Base-by-base conservation (phyloP, 1,140 invertebrate species). In the Vanessa atalanta region DNA sequence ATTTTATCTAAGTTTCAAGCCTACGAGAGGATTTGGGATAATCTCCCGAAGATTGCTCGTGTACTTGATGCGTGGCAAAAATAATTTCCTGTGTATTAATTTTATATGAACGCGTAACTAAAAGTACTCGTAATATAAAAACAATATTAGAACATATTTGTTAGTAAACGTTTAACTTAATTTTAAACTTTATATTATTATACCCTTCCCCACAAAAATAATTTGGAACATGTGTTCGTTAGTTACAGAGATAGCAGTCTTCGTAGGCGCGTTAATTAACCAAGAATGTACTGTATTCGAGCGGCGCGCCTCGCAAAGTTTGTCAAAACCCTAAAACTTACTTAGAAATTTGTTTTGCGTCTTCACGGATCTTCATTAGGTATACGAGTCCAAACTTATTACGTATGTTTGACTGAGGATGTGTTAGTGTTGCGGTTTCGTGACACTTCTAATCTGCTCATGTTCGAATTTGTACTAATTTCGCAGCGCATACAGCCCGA, bases 401-500 rank as follows among this genome's bases (percentile, higher is more conserved):
- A 86, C 76, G 82, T 85, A 83, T 89, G 86, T 88, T 86, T 87
- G 82, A 84, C 80, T 82, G 75, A 37, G 65, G 50, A 23, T 15
- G 75, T 81, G 85, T 87, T 88, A 87, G 85, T 86, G 82, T 75
- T 85, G 86, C 81, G 85, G 85, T 88, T 66, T 60, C 78, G 79
- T 75, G 81, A 80, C 79, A 73, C 81, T 79, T 74, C 79, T 84
- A 87, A 88, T 85, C 86, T 61, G 80, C 78, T 81, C 65, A 80
- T 81, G 79, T 88, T 88, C 83, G 84, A 85, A 88, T 87, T 84
- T 78, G 76, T 78, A 86, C 90, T 88, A 88, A 92, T 92, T 89
- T 85, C 77, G 76, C 72, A 79, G 70, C 83, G 81, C 82, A 85
- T 86, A 89, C 83, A 85, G 78, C 77, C 80, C 78, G 77, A 88